phyloP scores from a whole-genome alignment of 2,888 invertebrate species.

The Heliconius erato region DNA sequence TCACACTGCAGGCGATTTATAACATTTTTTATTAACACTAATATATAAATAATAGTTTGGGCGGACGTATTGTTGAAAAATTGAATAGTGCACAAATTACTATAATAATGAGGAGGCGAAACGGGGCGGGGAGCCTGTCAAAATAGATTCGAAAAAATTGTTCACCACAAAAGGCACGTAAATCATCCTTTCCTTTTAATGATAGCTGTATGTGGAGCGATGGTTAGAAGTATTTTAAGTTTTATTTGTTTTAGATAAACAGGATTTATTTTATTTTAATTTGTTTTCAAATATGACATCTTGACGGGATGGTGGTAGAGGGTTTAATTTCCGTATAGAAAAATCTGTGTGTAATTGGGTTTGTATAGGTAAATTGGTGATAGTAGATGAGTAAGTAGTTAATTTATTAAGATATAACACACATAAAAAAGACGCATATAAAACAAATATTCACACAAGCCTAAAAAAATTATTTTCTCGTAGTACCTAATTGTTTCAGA shows the following conservation, averaged over 20 bases:
- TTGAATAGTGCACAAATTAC: constrained; percentile 69
- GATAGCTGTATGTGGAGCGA: constrained; percentile 4
- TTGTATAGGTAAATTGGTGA: no score
- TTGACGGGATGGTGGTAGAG: background rate
- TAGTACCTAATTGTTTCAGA: background rate
- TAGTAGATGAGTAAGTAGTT: no score
- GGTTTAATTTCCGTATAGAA: background rate
- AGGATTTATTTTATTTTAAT: background rate
- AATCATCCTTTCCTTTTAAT: constrained; percentile 5
- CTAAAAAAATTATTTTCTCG: background rate
- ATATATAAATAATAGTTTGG: constrained; percentile 60
- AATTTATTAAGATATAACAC: background rate
- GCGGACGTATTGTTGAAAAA: constrained; percentile 61
- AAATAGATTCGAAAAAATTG: constrained; percentile 34
- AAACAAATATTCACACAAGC: background rate
- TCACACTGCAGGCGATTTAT: constrained; percentile 19
- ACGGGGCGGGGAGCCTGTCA: constrained; percentile 62
- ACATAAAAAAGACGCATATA: background rate
- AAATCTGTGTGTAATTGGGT: background rate
- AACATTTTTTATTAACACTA: constrained; percentile 38
- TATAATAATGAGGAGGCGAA: constrained; percentile 69
- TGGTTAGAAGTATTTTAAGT: background rate
- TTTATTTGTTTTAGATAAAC: background rate
- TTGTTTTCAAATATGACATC: background rate
- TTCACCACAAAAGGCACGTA: constrained; percentile 20